Conservation (phyloP, 2,113 vertebrate species). For the Dendrocopos noguchii region DNA sequence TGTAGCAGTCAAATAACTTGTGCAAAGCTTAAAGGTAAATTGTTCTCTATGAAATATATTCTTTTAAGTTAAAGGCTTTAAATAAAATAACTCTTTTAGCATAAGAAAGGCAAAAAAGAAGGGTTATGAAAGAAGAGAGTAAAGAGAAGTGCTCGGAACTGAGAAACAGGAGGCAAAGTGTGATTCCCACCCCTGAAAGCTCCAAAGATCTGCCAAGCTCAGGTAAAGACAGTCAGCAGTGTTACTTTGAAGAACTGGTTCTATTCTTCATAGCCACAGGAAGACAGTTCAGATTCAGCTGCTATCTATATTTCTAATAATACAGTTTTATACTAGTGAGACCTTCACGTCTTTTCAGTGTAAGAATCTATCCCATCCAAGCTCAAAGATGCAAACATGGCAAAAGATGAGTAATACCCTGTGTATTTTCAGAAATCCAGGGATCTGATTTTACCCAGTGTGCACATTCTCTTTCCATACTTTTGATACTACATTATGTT, state of each 20-base stretch:
- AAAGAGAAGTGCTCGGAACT: fast-evolving
- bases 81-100: not conserved
- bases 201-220: not conserved
- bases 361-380: not conserved
- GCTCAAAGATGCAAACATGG: not conserved
- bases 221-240: not conserved
- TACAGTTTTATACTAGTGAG: not conserved
- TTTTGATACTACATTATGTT: not conserved
- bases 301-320: not conserved
- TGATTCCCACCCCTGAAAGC: not conserved
- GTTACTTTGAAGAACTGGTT: not conserved
- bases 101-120: not conserved
- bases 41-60: not conserved
- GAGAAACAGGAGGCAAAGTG: not conserved
- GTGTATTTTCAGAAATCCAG: not conserved
- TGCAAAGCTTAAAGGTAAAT: not conserved
- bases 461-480: not conserved
- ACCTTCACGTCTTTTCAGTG: not conserved
- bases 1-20: not conserved
- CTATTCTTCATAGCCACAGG: not conserved
- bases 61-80: not conserved
- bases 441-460: not conserved
- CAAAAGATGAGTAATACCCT: not conserved
- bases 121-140: not conserved
- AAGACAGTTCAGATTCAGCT: not conserved